Base-by-base conservation (phyloP, 2,888 invertebrate genomes). In the Meloe dianella region DNA sequence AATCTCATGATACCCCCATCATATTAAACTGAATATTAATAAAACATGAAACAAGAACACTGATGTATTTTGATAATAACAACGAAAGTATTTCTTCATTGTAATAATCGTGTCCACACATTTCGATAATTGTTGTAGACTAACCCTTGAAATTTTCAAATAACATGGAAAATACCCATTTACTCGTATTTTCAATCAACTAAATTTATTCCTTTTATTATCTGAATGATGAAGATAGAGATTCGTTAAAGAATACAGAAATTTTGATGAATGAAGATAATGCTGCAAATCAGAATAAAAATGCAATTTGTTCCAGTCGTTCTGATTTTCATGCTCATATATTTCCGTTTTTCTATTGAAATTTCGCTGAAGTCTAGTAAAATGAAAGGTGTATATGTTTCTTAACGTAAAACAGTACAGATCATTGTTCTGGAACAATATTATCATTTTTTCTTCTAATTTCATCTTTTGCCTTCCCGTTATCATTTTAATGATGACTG, bases 1-100 rank as follows among this genome's bases (percentile, higher is more conserved):
- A 67, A 67, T 67, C 66, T 60, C 66, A 30, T 63, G 66, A 60
- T 66, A 63, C 35, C 66, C 60, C 60, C 57, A 54, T 63, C 57
- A 66, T 35, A 63, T 30, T 38, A 54, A 51, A 29, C 20, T 58
- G 32, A 58, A 63, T 65, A 66, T 66, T 66, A 66, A 62, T 59
- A 66, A 51, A 51, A 51, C 47, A 51, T 51, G 47, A 51, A 51
- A 51, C 47, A 51, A 51, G 47, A 51, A 51, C 47, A 22, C 20
- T 51, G 47, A 51, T 51, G 22, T 51, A 51, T 51, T 51, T 51
- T 22, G 47, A 20, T 9, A 47, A 17, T 12, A 51, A 51, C 47
- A 51, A 51, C 47, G 47, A 51, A 51, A 51, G 20, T 51, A 51
- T 51, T 51, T 51, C 47, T 51, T 22, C 47, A 22, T 10, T 22